These are phyloP conservation scores for Pygoscelis antarcticus DNA, from an alignment of 2,113 vertebrate genomes.

Conservation along the genomic window DNA sequence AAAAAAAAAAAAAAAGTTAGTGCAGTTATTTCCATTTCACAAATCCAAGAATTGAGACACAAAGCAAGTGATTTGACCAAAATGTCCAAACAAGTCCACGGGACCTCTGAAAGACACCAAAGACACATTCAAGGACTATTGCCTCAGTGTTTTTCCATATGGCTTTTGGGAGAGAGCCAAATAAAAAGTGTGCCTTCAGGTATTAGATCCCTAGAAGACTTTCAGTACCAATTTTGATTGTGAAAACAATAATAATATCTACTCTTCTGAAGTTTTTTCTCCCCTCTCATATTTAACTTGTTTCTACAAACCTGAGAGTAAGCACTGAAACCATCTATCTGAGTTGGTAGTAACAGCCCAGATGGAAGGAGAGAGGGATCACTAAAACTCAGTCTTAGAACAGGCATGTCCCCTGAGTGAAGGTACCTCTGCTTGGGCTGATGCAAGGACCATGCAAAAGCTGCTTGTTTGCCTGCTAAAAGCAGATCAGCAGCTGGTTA, in stretches of 20 bases:
- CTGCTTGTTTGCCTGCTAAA: not conserved
- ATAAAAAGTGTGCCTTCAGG: not conserved
- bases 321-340: not conserved
- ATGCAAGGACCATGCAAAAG: not conserved
- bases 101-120: not conserved
- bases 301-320: not conserved
- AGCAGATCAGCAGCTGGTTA: not conserved
- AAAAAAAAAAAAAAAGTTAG: too few species aligned
- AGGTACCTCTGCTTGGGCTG: not conserved
- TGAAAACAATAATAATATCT: not conserved
- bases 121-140: not conserved
- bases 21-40: not conserved
- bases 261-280: not conserved
- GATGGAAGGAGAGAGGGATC: not conserved
- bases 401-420: not conserved
- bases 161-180: not conserved
- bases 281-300: not conserved
- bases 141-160: not conserved
- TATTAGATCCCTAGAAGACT: not conserved
- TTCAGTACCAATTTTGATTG: not conserved
- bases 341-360: not conserved
- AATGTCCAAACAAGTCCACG: not conserved
- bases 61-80: not conserved
- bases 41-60: not conserved
- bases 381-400: not conserved